Evolutionary conservation across 1,140 invertebrate genomes (phyloP).

Genomic region (Batillaria attramentaria): DNA sequence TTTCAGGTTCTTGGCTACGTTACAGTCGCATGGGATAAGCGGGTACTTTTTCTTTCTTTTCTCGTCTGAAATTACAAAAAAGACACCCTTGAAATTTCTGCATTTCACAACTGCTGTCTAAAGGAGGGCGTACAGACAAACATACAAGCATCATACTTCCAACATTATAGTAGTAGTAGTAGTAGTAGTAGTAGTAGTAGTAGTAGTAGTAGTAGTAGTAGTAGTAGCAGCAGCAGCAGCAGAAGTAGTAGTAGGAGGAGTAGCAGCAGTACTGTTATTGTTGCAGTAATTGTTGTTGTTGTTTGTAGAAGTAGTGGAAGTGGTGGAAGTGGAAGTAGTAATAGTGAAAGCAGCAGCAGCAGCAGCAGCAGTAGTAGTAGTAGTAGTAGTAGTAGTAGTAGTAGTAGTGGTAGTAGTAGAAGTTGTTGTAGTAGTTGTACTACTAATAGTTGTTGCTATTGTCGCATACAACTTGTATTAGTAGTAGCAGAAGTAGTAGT

Average conservation of each 20-base stretch:
- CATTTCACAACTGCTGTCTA: no score
- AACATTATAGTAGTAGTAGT: neutral
- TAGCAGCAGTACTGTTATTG: neutral
- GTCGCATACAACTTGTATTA: slow-evolving; percentile 10
- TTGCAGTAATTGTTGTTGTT: slow-evolving; percentile 6
- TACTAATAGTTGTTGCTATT: slow-evolving; percentile 26
- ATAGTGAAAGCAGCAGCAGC: neutral
- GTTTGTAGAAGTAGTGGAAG: neutral
- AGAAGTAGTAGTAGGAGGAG: neutral
- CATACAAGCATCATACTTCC: no score
- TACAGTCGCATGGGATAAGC: no score
- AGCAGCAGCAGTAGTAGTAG: slow-evolving; percentile 16
- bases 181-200: slow-evolving; percentile 1
- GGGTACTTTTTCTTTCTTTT: no score
- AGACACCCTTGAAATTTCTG: no score
- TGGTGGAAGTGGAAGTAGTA: neutral
- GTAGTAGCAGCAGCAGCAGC: neutral
- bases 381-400: slow-evolving; percentile 12
- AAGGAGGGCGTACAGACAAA: no score
- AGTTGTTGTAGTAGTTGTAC: slow-evolving; percentile 19
- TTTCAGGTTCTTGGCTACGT: no score
- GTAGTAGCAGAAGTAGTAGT: no score
- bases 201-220: neutral
- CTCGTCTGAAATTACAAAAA: no score
- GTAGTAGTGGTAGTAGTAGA: neutral